Conservation (phyloP, 2,888 invertebrate genomes). For the Temnothorax unifasciatus region DNA sequence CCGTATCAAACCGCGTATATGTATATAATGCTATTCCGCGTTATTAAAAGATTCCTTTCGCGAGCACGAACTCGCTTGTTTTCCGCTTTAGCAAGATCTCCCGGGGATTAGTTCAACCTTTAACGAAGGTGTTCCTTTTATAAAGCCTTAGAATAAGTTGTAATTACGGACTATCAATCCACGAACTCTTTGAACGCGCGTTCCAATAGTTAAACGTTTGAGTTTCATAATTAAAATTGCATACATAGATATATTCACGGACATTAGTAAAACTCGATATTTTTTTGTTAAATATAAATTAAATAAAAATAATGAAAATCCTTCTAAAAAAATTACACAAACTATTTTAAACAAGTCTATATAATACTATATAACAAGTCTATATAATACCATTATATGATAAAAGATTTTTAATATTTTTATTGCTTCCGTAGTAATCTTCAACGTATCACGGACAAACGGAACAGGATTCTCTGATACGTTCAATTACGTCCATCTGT, state of each 20-base stretch:
- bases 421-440: neutral
- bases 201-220: neutral
- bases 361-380: neutral
- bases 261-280: neutral
- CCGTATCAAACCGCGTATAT: neutral
- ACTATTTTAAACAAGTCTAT: neutral
- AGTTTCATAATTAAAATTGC: neutral
- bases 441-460: neutral
- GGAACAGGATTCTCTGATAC: slow-evolving; percentile 63
- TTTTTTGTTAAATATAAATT: neutral
- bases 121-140: slow-evolving; percentile 5
- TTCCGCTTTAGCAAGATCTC: slow-evolving; percentile 1
- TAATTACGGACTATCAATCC: slow-evolving; percentile 14
- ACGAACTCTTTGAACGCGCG: neutral
- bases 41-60: slow-evolving; percentile 45
- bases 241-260: neutral
- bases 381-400: neutral
- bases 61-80: neutral
- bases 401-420: neutral
- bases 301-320: neutral
- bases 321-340: neutral
- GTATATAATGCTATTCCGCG: slow-evolving; percentile 13
- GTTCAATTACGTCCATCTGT: slow-evolving; percentile 68
- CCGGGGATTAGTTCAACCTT: neutral
- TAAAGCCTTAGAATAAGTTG: neutral